These are phyloP conservation scores for Polydrusus pterygomalis DNA, from an alignment of 2,888 invertebrate species.

Conservation along the genomic window DNA sequence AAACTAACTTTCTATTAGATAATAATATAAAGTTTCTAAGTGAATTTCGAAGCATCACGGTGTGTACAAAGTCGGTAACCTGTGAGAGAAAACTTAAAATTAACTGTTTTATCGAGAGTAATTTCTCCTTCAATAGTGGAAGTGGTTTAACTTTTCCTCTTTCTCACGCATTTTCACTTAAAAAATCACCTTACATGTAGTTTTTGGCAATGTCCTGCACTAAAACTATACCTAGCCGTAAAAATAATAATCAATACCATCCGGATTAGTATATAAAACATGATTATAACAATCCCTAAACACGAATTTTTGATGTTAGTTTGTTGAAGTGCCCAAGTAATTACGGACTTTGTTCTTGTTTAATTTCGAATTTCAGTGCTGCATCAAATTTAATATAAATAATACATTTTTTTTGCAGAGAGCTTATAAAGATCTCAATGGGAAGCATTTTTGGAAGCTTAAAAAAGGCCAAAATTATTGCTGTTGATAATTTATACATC, in stretches of 20 bases:
- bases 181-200: too few species aligned
- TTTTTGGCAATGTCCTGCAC: too few species aligned
- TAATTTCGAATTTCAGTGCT: too few species aligned
- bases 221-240: too few species aligned
- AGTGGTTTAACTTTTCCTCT: too few species aligned
- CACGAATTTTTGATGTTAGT: too few species aligned
- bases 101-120: not conserved
- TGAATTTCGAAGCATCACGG: slow-evolving; percentile 27
- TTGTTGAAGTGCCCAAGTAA: too few species aligned
- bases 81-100: slow-evolving; percentile 17
- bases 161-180: too few species aligned
- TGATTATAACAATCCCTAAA: too few species aligned
- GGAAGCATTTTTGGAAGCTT: slow-evolving; percentile 67
- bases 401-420: slow-evolving; percentile 59
- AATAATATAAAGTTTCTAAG: slow-evolving; percentile 45
- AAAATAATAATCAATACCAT: too few species aligned
- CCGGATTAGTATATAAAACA: too few species aligned
- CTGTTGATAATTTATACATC: slow-evolving; percentile 63
- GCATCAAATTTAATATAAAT: not conserved
- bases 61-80: slow-evolving; percentile 23
- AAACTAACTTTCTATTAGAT: slow-evolving; percentile 48
- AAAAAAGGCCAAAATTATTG: slow-evolving; percentile 65
- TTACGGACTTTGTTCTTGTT: too few species aligned
- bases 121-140: not conserved
- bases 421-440: slow-evolving; percentile 64